phyloP scores from a whole-genome alignment of 2,888 invertebrate genomes.

The Lasioglossum marginatum region DNA sequence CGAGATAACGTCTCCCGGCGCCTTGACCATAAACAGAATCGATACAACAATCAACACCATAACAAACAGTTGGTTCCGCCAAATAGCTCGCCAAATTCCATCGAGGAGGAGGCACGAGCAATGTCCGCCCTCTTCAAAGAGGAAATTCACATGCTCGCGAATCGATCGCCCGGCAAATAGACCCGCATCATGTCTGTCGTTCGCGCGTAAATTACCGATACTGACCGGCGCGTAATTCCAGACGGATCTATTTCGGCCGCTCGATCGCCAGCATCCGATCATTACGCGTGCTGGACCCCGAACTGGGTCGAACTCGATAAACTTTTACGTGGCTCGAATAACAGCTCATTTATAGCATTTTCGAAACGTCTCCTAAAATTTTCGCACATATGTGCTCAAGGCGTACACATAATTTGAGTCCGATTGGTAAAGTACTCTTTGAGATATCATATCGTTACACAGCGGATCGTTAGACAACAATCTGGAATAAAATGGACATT shows the following conservation, averaged over 20 bases:
- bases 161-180: conserved; percentile 24
- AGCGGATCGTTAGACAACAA: no score
- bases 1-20: background rate
- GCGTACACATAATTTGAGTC: no score
- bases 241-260: background rate
- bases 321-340: background rate
- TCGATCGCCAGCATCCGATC: background rate
- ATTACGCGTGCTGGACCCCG: background rate
- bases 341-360: background rate
- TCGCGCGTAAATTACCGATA: conserved; percentile 11
- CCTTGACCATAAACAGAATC: no score
- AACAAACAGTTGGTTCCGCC: background rate
- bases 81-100: background rate
- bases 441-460: no score
- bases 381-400: background rate
- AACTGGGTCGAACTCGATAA: background rate
- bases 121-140: background rate
- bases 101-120: background rate
- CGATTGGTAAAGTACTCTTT: no score
- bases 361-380: background rate
- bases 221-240: background rate
- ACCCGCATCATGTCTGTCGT: conserved; percentile 22
- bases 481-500: no score
- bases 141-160: background rate
- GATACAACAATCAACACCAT: background rate